Conservation (phyloP, 2,113 vertebrate species). For the Chiloscyllium plagiosum region DNA sequence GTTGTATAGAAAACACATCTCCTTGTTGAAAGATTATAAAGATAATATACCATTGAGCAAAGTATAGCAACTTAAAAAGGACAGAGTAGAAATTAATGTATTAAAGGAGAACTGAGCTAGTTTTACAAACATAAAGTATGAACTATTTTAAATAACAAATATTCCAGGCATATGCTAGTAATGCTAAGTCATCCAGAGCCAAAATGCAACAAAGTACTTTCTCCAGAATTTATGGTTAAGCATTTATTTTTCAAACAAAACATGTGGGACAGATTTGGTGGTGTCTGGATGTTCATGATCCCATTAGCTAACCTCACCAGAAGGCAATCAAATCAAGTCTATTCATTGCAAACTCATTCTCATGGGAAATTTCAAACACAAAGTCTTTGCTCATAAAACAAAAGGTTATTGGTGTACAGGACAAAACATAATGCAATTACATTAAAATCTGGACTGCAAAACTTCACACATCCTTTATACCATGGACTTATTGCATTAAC, state of each 20-base stretch:
- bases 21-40: neutral
- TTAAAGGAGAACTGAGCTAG: neutral
- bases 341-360: neutral
- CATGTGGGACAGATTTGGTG: neutral
- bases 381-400: neutral
- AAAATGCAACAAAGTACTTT: neutral
- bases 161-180: neutral
- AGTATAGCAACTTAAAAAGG: neutral
- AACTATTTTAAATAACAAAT: neutral
- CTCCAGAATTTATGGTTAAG: neutral
- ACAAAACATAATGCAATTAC: neutral
- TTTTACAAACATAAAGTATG: neutral
- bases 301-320: neutral
- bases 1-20: neutral
- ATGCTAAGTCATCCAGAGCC: neutral
- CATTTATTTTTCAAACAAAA: neutral
- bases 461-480: neutral
- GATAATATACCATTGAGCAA: neutral
- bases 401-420: neutral
- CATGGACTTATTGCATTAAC: neutral
- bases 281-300: neutral
- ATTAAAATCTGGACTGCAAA: neutral
- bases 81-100: neutral
- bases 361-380: neutral
- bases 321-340: neutral